A percentile compares a stretch with the other conserved stretches of the same genome.
These are phyloP conservation scores for Lepidocolaptes lacrymiger DNA, from an alignment of 2,797 vertebrate genomes.

Conservation along the genomic window DNA sequence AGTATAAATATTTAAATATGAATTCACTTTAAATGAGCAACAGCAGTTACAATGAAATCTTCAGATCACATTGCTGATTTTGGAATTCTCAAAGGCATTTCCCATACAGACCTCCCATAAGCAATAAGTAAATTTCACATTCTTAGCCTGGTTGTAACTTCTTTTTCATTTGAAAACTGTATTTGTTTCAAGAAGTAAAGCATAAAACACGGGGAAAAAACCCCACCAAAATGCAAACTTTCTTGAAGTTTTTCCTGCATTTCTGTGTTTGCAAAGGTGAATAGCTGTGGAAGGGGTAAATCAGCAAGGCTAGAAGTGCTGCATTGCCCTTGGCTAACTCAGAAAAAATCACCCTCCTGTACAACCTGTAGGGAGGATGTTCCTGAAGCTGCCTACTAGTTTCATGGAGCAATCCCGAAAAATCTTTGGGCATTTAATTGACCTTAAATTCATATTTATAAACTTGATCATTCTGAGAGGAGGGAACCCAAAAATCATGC, in stretches of 20 bases:
- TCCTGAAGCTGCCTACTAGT: not conserved
- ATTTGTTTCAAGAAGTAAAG: not conserved
- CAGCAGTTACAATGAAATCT: not conserved
- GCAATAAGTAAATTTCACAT: not conserved
- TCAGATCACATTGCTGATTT: not conserved
- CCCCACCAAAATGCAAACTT: not conserved
- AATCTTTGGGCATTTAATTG: not conserved
- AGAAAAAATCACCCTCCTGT: not conserved
- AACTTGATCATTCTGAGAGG: not conserved
- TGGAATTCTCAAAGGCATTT: not conserved
- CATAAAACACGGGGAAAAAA: not conserved
- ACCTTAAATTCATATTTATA: not conserved
- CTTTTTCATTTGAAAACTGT: not conserved
- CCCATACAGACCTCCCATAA: not conserved
- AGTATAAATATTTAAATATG: not conserved
- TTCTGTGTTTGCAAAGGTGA: not conserved
- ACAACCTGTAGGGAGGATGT: not conserved
- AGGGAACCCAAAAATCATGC: not conserved
- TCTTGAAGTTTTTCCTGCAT: not conserved
- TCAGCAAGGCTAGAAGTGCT: not conserved
- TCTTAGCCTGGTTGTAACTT: not conserved
- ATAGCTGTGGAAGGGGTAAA: not conserved
- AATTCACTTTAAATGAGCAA: not conserved
- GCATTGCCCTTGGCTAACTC: not conserved
- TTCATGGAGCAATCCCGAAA: not conserved